Conservation (phyloP, 2,888 invertebrate species). For the Tenthredo notha region DNA sequence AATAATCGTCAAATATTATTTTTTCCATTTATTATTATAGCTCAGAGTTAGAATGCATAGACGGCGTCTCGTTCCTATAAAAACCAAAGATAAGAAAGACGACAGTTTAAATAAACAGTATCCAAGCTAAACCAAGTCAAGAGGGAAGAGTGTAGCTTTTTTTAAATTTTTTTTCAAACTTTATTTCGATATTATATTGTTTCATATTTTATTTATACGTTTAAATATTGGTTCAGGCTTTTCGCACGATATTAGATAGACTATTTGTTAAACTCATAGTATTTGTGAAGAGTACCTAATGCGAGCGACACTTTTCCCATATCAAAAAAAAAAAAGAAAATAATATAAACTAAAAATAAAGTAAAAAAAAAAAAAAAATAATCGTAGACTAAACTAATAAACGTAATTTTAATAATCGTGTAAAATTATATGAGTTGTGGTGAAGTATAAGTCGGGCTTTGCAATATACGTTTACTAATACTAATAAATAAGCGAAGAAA, state of each 20-base stretch:
- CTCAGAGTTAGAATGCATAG: conserved; percentile 60
- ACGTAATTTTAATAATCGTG: conserved; percentile 49
- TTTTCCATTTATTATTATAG: conserved; percentile 29
- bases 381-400: conserved; percentile 45
- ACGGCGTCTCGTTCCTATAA: conserved; percentile 68
- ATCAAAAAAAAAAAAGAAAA: conserved; percentile 27
- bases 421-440: conserved; percentile 45
- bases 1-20: conserved; percentile 26
- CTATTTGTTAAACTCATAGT: background rate
- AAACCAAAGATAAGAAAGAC: conserved; percentile 54
- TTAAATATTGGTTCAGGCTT: background rate
- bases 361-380: background rate
- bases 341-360: background rate
- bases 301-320: conserved; percentile 37
- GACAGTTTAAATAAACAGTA: conserved; percentile 37
- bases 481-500: conserved; percentile 43
- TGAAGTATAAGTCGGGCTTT: conserved; percentile 62
- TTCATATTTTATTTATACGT: background rate
- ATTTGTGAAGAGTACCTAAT: background rate
- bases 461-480: conserved; percentile 62
- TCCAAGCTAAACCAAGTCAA: conserved; percentile 31
- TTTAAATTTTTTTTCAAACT: background rate
- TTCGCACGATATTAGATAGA: background rate
- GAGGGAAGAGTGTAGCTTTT: conserved; percentile 42
- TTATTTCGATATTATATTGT: background rate